Evolutionary conservation across 2,797 vertebrate genomes (phyloP).

Genomic region (Mormyrops attenuatus): DNA sequence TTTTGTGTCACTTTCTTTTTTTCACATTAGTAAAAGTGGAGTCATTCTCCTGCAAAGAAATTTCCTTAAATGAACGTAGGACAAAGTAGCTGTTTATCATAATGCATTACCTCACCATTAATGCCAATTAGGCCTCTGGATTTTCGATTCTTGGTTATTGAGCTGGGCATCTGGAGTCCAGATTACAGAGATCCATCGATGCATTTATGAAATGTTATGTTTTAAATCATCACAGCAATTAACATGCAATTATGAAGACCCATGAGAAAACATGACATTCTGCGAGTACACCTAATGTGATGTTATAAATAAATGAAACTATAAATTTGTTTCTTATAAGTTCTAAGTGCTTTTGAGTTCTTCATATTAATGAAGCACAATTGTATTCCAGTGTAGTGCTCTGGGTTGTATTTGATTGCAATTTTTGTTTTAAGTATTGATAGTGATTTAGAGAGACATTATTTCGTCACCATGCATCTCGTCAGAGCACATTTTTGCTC

Average conservation of each 20-base stretch:
- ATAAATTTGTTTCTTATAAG: neutral
- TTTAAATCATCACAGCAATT: neutral
- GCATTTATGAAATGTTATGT: neutral
- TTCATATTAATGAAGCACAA: neutral
- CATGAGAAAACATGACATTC: neutral
- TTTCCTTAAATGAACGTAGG: neutral
- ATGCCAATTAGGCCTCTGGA: neutral
- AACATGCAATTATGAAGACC: neutral
- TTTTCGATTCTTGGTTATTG: neutral
- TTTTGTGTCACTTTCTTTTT: neutral
- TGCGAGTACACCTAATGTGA: neutral
- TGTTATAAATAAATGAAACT: neutral
- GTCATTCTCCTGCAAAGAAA: neutral
- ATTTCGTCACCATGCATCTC: neutral
- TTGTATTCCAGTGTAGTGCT: neutral
- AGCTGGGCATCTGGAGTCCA: neutral
- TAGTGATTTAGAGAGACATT: neutral
- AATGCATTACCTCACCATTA: neutral
- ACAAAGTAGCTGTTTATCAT: neutral
- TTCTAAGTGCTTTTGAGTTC: neutral
- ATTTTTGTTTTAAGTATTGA: neutral
- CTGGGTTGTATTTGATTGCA: neutral
- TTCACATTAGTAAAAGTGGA: neutral
- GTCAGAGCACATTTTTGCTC: neutral
- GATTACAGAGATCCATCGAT: neutral